Percentiles rank a stretch among this genome's conserved stretches.
Evolutionary conservation across 2,888 invertebrate species (phyloP).

Genomic region (Drosophila longiperda): DNA sequence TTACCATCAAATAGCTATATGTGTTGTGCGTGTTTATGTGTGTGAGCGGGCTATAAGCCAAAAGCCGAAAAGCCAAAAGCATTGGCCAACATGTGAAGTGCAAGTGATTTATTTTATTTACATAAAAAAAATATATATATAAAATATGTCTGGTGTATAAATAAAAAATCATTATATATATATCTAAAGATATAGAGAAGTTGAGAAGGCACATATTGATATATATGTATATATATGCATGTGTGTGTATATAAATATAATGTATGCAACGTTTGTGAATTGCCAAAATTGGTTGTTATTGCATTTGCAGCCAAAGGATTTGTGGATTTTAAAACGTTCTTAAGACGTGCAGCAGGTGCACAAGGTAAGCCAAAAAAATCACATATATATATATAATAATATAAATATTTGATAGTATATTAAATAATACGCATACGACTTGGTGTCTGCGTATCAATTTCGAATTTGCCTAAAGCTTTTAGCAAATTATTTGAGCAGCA

Average conservation of each 20-base stretch:
- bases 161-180: not conserved
- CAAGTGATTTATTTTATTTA: conserved; percentile 54
- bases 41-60: conserved; percentile 36
- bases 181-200: conserved; percentile 17
- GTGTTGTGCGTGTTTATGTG: conserved; percentile 27
- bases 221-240: conserved; percentile 35
- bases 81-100: conserved; percentile 68
- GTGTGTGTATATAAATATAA: conserved; percentile 56
- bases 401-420: not conserved
- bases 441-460: conserved; percentile 64
- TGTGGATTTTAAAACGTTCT: conserved; percentile 76
- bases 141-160: not conserved
- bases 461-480: not conserved
- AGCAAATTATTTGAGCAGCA: not conserved
- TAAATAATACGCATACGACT: conserved; percentile 64
- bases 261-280: conserved; percentile 76
- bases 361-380: conserved; percentile 42
- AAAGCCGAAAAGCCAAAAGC: conserved; percentile 25
- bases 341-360: conserved; percentile 59
- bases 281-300: conserved; percentile 80
- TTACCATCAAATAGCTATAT: conserved; percentile 11
- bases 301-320: conserved; percentile 82
- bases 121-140: conserved; percentile 13
- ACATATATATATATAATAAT: not conserved
- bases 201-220: conserved; percentile 16